These are phyloP conservation scores for Pteronura brasiliensis DNA, from an alignment of 2,113 vertebrate genomes.

Conservation along the genomic window DNA sequence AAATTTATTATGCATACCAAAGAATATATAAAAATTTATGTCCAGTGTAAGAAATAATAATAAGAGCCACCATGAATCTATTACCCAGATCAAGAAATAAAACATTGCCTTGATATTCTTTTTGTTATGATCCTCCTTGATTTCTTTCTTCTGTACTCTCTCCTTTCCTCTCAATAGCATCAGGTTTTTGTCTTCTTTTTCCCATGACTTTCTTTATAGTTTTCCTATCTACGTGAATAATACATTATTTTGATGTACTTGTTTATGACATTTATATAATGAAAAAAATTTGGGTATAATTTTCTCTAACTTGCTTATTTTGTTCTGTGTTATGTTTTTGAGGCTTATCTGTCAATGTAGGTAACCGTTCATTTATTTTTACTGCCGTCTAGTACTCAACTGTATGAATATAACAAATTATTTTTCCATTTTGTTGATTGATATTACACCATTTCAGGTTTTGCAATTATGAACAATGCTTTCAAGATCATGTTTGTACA, in stretches of 20 bases:
- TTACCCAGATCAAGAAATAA: background rate
- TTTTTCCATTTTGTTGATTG: background rate
- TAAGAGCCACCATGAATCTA: background rate
- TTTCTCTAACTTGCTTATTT: background rate
- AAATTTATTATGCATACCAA: slow-evolving; percentile 8
- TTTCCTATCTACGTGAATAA: background rate
- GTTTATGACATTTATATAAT: background rate
- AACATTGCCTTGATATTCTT: background rate
- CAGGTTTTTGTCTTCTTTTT: background rate
- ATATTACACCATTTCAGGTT: background rate
- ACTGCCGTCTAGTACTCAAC: background rate
- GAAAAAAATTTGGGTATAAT: background rate
- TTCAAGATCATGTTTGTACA: too few relatives aligned
- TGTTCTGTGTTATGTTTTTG: background rate
- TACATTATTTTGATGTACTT: background rate
- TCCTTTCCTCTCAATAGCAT: background rate
- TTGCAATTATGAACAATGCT: background rate
- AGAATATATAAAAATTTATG: background rate
- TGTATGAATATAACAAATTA: background rate
- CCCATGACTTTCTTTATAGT: background rate
- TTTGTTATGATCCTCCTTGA: background rate
- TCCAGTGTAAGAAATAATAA: background rate
- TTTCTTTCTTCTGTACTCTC: background rate
- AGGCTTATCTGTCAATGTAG: background rate
- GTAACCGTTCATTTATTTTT: background rate